Base-by-base conservation (phyloP, 2,888 invertebrate species). In the Chloromyia formosa region DNA sequence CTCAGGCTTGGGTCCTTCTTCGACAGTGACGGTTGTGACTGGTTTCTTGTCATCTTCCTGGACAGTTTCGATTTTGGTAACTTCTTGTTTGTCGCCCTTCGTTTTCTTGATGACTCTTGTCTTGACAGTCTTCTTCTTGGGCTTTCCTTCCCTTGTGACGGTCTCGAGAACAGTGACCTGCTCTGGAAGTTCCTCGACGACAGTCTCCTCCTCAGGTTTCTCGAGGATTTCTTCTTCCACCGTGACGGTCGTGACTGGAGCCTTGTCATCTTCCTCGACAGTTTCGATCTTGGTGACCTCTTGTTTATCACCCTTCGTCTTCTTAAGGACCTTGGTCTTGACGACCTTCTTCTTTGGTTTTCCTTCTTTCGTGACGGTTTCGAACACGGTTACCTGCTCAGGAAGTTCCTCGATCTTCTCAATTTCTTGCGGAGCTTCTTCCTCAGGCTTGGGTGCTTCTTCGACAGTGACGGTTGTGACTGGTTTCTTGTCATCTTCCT, bases 251-350 rank as follows among this genome's bases (percentile, higher is more conserved):
- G 84, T 86, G 72, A 84, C 80, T 0, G 87, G 87, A 66, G 77
- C 40, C 74, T 85, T 84, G 58, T 84, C 86, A 79, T 85, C 86
- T 80, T 86, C 85, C 79, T 86, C 80, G 75, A 86, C 78, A 75
- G 81, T 81, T 73, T 83, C 81, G 42, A 86, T 83, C 79, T 85
- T 85, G 1, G 85, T 85, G 0, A 84, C 81, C 79, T 86, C 83
- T 81, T 85, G 83, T 77, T 86, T 83, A 0, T 79, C 78, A 0
- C 84, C 86, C 58, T 83, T 80, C 1, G 84, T 81, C 78, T 87
- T 87, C 77, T 86, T 87, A n/a, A 88, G 87, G 1, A 85, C 81
- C 74, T 86, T 84, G n/a, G 86, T 87, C 76, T 83, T 86, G 1
- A 85, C 83, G 23, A 84, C 82, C 5, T 83, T 84, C 42, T 83